A percentile compares a stretch with the other conserved stretches of the same genome.
Evolutionary conservation across 2,113 vertebrate species (phyloP).

Genomic region (Macroglossus sobrinus): DNA sequence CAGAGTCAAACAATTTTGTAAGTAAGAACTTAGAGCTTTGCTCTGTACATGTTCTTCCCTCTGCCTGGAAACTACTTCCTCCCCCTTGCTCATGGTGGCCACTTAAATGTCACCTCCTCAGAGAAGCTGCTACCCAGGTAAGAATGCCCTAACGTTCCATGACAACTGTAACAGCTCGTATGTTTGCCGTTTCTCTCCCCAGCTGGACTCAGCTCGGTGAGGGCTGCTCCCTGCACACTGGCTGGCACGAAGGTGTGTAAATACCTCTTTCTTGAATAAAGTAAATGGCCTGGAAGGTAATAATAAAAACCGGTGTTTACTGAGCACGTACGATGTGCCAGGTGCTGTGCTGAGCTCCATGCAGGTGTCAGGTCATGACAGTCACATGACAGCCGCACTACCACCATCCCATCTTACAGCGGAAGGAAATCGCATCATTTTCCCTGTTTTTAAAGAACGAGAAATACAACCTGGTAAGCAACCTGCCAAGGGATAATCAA

Average conservation of each 20-base stretch:
- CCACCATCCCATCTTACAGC: background rate
- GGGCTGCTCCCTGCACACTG: background rate
- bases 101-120: background rate
- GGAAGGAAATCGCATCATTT: background rate
- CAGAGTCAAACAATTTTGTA: background rate
- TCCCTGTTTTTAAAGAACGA: background rate
- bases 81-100: background rate
- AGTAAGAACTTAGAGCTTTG: background rate
- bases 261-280: background rate
- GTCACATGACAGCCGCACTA: accelerated
- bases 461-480: background rate
- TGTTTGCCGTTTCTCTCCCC: background rate
- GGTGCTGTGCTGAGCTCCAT: accelerated
- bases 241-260: background rate
- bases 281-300: background rate
- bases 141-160: accelerated
- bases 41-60: background rate
- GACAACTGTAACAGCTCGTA: background rate
- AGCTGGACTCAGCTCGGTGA: background rate
- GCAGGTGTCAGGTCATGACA: accelerated
- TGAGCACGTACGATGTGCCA: background rate
- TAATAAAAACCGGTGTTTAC: background rate
- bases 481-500: background rate
- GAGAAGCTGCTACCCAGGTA: background rate
- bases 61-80: background rate